These are phyloP conservation scores for Prorops nasuta DNA, from an alignment of 1,140 invertebrate species.

Conservation along the genomic window DNA sequence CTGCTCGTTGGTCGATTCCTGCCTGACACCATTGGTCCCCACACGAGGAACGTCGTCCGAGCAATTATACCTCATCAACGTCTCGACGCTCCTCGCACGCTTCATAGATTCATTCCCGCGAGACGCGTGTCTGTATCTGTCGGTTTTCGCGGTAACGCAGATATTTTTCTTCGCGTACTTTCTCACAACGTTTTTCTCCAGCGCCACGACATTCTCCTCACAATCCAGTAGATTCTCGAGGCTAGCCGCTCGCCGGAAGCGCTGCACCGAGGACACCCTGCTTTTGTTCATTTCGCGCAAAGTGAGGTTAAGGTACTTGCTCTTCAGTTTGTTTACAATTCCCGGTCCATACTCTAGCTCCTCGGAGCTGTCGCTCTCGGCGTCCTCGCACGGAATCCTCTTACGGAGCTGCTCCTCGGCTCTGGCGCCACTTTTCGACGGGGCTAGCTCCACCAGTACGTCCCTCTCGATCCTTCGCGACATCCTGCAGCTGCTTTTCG, in stretches of 20 bases:
- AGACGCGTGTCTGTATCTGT: constrained; percentile 49
- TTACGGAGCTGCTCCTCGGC: constrained; percentile 13
- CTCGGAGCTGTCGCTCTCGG: constrained; percentile 65
- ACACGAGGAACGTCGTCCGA: constrained; percentile 19
- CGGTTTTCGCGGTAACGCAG: constrained; percentile 33
- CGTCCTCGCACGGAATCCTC: constrained; percentile 33
- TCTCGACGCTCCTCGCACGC: constrained; percentile 81
- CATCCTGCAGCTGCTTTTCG: too few relatives aligned
- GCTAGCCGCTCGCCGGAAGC: constrained; percentile 75
- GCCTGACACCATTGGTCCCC: constrained; percentile 26
- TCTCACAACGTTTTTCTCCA: constrained; percentile 23
- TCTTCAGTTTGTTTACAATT: constrained; percentile 83
- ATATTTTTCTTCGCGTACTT: constrained; percentile 37
- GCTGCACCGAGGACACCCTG: constrained; percentile 63
- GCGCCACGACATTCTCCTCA: constrained; percentile 53
- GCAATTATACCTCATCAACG: constrained; percentile 65
- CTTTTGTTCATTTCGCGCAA: constrained; percentile 64
- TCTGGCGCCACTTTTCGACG: neutral
- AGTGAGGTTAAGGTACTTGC: constrained; percentile 79
- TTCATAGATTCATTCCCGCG: constrained; percentile 67
- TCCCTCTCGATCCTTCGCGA: constrained; percentile 3
- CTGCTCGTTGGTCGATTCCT: constrained; percentile 54
- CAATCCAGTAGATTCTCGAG: constrained; percentile 82
- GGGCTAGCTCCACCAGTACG: constrained; percentile 10
- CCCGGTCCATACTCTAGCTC: constrained; percentile 88